A percentile compares a stretch with the other conserved stretches of the same genome.
Evolutionary conservation across 2,797 vertebrate genomes (phyloP).

Genomic region (Leptoclinus maculatus): DNA sequence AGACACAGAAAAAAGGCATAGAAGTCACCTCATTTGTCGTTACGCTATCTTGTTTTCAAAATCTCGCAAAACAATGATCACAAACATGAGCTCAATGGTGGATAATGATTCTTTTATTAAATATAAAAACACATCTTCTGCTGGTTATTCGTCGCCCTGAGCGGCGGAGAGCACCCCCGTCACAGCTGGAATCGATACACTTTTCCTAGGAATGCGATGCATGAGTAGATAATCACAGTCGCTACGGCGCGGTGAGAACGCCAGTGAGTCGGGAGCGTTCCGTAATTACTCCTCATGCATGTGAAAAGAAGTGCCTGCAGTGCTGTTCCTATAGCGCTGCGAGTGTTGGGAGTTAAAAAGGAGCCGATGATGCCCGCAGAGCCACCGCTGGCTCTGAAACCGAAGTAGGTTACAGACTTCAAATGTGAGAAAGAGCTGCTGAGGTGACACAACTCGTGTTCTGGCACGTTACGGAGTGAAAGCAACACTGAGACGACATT

Average conservation of each 20-base stretch:
- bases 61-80: background rate
- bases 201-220: slow-evolving; percentile 67
- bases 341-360: slow-evolving; percentile 59
- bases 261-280: slow-evolving; percentile 55
- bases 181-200: slow-evolving; percentile 72
- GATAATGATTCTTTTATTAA: slow-evolving; percentile 32
- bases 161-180: slow-evolving; percentile 19
- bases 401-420: slow-evolving; percentile 62
- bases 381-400: slow-evolving; percentile 51
- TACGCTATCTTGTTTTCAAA: background rate
- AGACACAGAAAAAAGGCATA: background rate
- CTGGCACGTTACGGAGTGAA: slow-evolving; percentile 24
- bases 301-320: slow-evolving; percentile 68
- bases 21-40: background rate
- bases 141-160: slow-evolving; percentile 19
- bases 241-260: slow-evolving; percentile 58
- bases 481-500: slow-evolving; percentile 20
- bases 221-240: slow-evolving; percentile 75
- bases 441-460: slow-evolving; percentile 45
- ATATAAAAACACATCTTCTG: slow-evolving; percentile 34
- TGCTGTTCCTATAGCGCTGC: slow-evolving; percentile 46
- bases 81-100: slow-evolving; percentile 2
- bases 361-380: slow-evolving; percentile 64
- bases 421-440: slow-evolving; percentile 55
- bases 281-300: slow-evolving; percentile 74